A percentile compares a stretch with the other conserved stretches of the same genome.
Conservation (phyloP, 2,113 vertebrate genomes). For the Murina feae region DNA sequence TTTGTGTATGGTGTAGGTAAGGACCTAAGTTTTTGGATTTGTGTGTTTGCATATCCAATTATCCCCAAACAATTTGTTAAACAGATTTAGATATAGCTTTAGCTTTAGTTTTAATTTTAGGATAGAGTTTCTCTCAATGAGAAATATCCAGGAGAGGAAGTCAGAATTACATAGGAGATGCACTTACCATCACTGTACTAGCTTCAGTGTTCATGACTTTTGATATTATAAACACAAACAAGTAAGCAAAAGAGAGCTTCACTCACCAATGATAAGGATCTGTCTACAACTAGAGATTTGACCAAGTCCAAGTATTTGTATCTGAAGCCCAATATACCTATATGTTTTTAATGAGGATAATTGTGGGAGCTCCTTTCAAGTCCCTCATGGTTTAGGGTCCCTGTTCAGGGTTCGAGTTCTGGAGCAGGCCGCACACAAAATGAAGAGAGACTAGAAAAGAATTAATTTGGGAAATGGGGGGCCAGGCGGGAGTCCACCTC, state of each 20-base stretch:
- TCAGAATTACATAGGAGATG: background rate
- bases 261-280: background rate
- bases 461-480: too few species aligned
- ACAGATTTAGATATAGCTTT: background rate
- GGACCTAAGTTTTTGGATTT: background rate
- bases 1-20: background rate
- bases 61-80: background rate
- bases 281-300: background rate
- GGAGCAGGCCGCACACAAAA: too few species aligned
- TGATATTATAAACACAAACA: background rate
- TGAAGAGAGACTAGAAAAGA: too few species aligned
- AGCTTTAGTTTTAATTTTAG: background rate
- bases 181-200: background rate
- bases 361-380: too few species aligned
- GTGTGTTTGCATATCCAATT: background rate
- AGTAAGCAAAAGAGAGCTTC: background rate
- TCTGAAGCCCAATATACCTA: background rate
- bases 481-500: too few species aligned
- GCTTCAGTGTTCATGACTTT: background rate
- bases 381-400: too few species aligned
- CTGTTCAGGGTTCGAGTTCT: too few species aligned
- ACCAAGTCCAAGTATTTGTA: background rate
- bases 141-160: background rate
- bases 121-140: background rate
- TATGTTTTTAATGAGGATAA: background rate